phyloP scores from a whole-genome alignment of 2,888 invertebrate genomes.

The Spodoptera littoralis region DNA sequence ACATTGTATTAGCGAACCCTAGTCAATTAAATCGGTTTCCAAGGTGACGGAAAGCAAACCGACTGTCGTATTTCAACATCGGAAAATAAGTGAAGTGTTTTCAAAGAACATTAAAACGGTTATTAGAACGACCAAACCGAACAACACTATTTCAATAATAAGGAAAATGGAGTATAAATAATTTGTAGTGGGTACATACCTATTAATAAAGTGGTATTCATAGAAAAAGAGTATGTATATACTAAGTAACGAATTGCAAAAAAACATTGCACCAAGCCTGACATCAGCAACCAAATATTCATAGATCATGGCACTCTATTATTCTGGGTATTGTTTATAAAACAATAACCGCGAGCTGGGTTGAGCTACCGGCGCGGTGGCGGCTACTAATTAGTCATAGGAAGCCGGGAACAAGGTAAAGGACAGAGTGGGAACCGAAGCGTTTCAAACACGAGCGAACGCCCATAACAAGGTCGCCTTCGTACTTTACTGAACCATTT shows the following conservation, averaged over 20 bases:
- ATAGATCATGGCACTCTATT: slow-evolving; percentile 22
- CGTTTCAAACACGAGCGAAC: slow-evolving; percentile 81
- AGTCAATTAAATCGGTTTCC: slow-evolving; percentile 34
- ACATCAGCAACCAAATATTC: slow-evolving; percentile 21
- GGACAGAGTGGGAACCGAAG: slow-evolving; percentile 83
- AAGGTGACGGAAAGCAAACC: slow-evolving; percentile 34
- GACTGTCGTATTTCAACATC: slow-evolving; percentile 3
- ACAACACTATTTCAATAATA: background rate
- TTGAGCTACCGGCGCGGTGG: slow-evolving; percentile 34
- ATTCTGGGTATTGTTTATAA: slow-evolving; percentile 47
- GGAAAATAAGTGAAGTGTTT: slow-evolving; percentile 1
- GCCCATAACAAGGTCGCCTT: slow-evolving; percentile 77
- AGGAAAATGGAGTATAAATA: slow-evolving; percentile 19
- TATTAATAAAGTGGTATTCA: background rate
- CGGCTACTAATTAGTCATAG: slow-evolving; percentile 67
- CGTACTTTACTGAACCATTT: slow-evolving; percentile 65
- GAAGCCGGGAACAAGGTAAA: slow-evolving; percentile 79
- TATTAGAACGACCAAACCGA: background rate
- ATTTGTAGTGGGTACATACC: too few species aligned
- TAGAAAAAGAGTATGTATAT: too few species aligned
- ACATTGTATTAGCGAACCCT: slow-evolving; percentile 13
- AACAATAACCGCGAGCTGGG: slow-evolving; percentile 30
- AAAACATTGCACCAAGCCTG: background rate
- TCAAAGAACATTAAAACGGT: background rate
- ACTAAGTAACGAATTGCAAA: slow-evolving; percentile 4